These are phyloP conservation scores for Istiophorus platypterus DNA, from an alignment of 2,113 vertebrate species.

Conservation along the genomic window DNA sequence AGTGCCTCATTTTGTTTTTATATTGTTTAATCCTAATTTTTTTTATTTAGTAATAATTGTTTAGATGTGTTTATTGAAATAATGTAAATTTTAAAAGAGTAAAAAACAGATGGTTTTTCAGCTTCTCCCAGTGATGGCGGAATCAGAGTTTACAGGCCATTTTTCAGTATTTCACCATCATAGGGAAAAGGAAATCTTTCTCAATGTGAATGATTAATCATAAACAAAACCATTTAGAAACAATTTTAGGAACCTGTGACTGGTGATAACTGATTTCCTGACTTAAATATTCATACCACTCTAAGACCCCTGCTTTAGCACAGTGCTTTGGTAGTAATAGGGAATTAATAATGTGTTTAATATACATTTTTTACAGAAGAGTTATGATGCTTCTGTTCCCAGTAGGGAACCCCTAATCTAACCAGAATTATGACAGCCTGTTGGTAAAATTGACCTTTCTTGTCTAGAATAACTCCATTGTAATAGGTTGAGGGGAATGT, in stretches of 20 bases:
- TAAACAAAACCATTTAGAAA: neutral
- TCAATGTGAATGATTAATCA: neutral
- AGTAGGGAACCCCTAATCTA: neutral
- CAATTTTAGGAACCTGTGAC: neutral
- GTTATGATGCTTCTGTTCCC: neutral
- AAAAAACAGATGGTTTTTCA: neutral
- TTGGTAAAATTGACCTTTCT: neutral
- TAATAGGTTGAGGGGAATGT: neutral
- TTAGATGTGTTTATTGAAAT: neutral
- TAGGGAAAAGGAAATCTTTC: neutral
- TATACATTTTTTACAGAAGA: neutral
- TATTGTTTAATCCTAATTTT: neutral
- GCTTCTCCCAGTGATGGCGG: neutral
- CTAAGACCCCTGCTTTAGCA: neutral
- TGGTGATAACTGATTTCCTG: neutral
- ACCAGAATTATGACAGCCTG: neutral
- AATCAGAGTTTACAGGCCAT: neutral
- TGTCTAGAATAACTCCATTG: neutral
- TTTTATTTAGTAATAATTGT: neutral
- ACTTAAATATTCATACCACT: neutral
- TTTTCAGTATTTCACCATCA: neutral
- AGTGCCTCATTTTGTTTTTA: neutral
- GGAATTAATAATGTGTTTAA: neutral
- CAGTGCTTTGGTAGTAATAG: neutral
- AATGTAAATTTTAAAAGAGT: neutral